Conservation (phyloP, 2,888 invertebrate species). For the Siphlonurus alternatus region DNA sequence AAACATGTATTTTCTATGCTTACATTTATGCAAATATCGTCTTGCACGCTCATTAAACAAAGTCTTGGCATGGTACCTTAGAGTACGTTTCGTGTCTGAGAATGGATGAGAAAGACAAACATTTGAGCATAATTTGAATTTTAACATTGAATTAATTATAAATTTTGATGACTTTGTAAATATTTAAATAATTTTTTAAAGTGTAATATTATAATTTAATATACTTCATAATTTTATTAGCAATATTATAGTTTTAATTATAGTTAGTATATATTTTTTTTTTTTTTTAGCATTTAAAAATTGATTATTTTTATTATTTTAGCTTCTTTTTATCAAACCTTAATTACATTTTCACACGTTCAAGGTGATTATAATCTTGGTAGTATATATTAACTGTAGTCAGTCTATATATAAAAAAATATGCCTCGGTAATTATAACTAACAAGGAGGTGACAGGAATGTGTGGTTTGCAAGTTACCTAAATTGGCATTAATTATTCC, state of each 20-base stretch:
- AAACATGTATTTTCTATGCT: no score
- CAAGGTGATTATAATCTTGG: no score
- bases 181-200: not conserved
- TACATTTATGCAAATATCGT: not conserved
- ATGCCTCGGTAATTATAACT: no score
- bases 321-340: no score
- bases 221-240: not conserved
- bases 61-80: not conserved
- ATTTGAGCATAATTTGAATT: not conserved
- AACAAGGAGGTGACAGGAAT: not conserved
- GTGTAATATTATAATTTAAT: not conserved
- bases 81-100: not conserved
- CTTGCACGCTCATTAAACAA: not conserved
- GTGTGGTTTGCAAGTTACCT: not conserved
- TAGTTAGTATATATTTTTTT: no score
- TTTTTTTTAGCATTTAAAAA: no score
- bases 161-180: not conserved
- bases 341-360: no score
- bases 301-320: no score
- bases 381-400: no score
- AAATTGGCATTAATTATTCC: not conserved
- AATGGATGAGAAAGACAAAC: not conserved
- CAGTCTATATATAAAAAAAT: no score
- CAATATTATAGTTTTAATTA: not conserved
- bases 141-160: not conserved